A percentile compares a stretch with the other conserved stretches of the same genome.
Conservation (phyloP, 2,113 vertebrate species). For the Vanacampus margaritifer region DNA sequence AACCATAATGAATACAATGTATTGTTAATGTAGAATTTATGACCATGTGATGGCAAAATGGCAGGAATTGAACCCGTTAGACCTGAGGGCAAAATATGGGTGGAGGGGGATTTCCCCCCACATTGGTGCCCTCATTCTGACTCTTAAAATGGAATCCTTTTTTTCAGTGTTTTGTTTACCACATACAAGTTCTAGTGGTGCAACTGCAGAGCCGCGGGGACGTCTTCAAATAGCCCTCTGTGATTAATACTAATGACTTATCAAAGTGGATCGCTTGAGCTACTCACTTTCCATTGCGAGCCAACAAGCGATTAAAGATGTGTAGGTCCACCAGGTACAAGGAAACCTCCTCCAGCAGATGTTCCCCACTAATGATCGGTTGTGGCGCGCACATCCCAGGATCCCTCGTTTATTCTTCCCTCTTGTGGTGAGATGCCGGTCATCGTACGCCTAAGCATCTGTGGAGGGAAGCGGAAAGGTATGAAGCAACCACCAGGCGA, state of each 20-base stretch:
- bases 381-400: constrained; percentile 62
- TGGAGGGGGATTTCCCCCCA: too few species aligned
- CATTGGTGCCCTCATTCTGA: too few species aligned
- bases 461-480: constrained; percentile 52
- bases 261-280: constrained; percentile 51
- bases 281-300: constrained; percentile 28
- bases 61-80: too few species aligned
- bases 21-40: too few species aligned
- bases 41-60: too few species aligned
- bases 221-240: constrained; percentile 34
- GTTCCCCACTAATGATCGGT: constrained; percentile 74
- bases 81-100: too few species aligned
- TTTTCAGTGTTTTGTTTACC: neutral
- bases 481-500: constrained; percentile 35
- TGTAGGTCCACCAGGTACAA: constrained; percentile 41
- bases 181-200: constrained; percentile 9
- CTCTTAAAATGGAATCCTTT: too few species aligned
- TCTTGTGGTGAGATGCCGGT: constrained; percentile 66
- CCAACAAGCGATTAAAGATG: constrained; percentile 63
- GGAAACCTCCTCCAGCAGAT: constrained; percentile 69
- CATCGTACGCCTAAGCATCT: constrained; percentile 74
- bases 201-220: constrained; percentile 21
- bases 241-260: constrained; percentile 58
- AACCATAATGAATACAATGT: too few species aligned
- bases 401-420: constrained; percentile 54